A percentile compares a stretch with the other conserved stretches of the same genome.
phyloP scores from a whole-genome alignment of 1,140 invertebrate species.

The Maniola jurtina region DNA sequence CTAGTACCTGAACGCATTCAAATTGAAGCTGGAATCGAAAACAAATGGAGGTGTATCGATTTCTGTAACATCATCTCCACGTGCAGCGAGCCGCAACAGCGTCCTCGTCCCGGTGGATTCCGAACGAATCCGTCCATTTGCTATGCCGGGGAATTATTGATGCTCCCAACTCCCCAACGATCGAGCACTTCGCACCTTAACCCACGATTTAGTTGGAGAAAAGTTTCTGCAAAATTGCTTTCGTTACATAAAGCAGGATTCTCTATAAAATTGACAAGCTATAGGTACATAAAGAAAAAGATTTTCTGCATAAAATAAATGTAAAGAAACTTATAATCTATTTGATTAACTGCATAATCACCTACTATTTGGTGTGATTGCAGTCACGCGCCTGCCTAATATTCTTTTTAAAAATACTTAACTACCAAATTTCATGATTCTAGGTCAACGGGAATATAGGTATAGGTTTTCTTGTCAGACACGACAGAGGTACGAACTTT shows the following conservation, averaged over 20 bases:
- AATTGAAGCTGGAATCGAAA: neutral
- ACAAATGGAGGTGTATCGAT: neutral
- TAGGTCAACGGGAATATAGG: no score
- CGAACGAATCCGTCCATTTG: neutral
- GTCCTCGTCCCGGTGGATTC: neutral
- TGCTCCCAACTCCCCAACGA: neutral
- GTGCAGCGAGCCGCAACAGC: conserved; percentile 1
- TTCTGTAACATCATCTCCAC: neutral
- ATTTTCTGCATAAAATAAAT: no score
- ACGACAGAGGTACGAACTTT: no score
- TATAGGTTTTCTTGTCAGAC: no score
- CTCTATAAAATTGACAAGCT: neutral
- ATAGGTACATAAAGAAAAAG: no score
- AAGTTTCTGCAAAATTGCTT: neutral
- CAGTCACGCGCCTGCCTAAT: no score
- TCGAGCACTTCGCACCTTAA: neutral
- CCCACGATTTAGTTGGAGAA: neutral
- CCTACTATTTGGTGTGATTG: no score
- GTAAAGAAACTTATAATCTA: no score
- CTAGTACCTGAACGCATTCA: neutral
- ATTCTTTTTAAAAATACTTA: no score
- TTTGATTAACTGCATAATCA: no score
- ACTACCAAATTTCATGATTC: no score
- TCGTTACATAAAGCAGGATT: neutral
- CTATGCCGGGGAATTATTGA: neutral